Evolutionary conservation across 37 sponge, comb jelly and placozoan species (phyloP).

Genomic region (Amphimedon queenslandica): DNA sequence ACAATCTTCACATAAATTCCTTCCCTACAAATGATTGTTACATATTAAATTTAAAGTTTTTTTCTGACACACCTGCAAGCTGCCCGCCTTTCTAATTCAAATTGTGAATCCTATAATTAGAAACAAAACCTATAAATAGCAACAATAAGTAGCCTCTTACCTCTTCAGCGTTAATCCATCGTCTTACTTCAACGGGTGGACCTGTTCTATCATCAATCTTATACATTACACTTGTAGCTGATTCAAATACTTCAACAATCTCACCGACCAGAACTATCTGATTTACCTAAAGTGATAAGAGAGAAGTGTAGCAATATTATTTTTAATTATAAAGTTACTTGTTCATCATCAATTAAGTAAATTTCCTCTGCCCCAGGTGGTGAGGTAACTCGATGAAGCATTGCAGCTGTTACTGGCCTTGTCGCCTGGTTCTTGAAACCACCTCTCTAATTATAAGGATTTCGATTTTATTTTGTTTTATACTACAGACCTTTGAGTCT

Average conservation of each 20-base stretch:
- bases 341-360: conserved; percentile 43
- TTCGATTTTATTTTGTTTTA: too few relatives aligned
- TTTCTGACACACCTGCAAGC: conserved; percentile 31
- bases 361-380: conserved; percentile 9
- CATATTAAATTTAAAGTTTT: background rate
- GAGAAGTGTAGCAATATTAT: background rate
- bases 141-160: conserved; percentile 5
- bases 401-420: conserved; percentile 70
- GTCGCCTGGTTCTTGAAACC: conserved; percentile 30
- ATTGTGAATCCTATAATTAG: conserved; percentile 11
- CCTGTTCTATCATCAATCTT: conserved; percentile 85
- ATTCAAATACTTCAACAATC: conserved; percentile 67
- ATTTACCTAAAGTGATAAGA: background rate
- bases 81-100: conserved; percentile 25
- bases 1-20: conserved; percentile 73
- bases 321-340: conserved; percentile 28
- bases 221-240: conserved; percentile 64
- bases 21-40: conserved; percentile 38
- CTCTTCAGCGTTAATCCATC: conserved; percentile 68
- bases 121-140: background rate
- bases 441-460: too few relatives aligned
- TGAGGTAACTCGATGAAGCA: conserved; percentile 34
- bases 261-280: conserved; percentile 82
- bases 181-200: conserved; percentile 68
- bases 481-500: background rate